Percentiles rank a stretch among this genome's conserved stretches.
Evolutionary conservation across 2,113 vertebrate species (phyloP).

Genomic region (Phainopepla nitens): DNA sequence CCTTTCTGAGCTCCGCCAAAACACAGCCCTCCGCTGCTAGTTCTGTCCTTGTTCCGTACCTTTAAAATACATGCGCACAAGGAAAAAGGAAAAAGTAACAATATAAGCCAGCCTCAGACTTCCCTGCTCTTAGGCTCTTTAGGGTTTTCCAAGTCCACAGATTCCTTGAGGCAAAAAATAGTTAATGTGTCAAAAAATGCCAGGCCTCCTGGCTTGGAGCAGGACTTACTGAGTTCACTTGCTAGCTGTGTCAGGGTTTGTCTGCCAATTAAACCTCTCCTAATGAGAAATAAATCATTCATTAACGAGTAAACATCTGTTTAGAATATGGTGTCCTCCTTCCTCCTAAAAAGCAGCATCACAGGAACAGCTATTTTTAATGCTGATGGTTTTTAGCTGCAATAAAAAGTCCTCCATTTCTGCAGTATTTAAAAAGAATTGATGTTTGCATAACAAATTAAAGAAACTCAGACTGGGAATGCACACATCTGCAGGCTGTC

Average conservation of each 20-base stretch:
- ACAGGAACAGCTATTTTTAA: background rate
- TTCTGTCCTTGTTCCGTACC: background rate
- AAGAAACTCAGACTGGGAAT: background rate
- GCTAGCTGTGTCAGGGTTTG: background rate
- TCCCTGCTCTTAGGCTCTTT: background rate
- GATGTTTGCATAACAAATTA: slow-evolving; percentile 51
- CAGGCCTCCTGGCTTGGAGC: background rate
- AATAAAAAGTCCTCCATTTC: slow-evolving; percentile 6
- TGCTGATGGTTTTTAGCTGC: background rate
- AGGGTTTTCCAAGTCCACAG: background rate
- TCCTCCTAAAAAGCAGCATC: background rate
- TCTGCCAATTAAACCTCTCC: background rate
- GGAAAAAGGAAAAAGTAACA: background rate
- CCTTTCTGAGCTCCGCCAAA: background rate
- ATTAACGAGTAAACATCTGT: background rate
- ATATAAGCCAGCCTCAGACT: background rate
- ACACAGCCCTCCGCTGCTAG: accelerated
- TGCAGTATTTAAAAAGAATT: slow-evolving; percentile 30
- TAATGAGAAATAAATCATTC: background rate
- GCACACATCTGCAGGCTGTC: background rate
- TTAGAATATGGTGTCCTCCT: background rate
- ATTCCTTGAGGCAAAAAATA: slow-evolving; percentile 28
- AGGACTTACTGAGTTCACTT: background rate
- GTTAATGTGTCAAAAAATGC: background rate
- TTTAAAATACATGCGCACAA: background rate